Evolutionary conservation across 2,113 vertebrate genomes (phyloP).

Genomic region (Apaloderma vittatum): DNA sequence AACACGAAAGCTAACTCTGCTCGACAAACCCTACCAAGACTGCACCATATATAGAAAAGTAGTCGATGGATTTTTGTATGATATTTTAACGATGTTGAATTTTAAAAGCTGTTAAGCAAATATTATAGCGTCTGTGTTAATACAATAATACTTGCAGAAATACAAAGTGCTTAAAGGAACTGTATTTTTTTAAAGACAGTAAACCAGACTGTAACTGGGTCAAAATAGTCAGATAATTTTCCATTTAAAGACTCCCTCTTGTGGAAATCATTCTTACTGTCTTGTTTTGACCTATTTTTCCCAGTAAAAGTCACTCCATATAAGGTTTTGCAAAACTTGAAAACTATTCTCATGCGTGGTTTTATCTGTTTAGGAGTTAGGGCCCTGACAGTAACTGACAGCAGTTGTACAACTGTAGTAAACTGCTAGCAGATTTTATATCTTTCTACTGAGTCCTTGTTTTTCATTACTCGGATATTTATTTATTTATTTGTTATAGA

Average conservation of each 20-base stretch:
- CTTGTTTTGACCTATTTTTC: slow-evolving; percentile 49
- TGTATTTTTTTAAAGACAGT: not conserved
- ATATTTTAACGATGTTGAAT: not conserved
- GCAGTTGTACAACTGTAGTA: not conserved
- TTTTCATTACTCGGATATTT: not conserved
- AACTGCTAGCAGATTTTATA: not conserved
- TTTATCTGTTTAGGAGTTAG: not conserved
- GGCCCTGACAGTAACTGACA: not conserved
- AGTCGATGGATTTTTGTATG: rapidly evolving
- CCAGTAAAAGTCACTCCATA: slow-evolving; percentile 29
- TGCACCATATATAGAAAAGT: rapidly evolving
- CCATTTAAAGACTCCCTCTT: slow-evolving; percentile 42
- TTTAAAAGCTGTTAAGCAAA: not conserved
- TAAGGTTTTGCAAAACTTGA: not conserved
- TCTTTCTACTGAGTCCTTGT: not conserved
- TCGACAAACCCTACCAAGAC: not conserved
- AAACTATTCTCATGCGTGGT: rapidly evolving
- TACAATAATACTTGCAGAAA: not conserved
- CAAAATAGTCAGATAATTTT: slow-evolving; percentile 14
- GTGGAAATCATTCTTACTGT: slow-evolving; percentile 46
- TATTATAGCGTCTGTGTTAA: not conserved
- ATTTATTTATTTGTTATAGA: not conserved
- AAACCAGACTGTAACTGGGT: not conserved
- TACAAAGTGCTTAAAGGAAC: not conserved
- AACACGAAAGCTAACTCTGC: rapidly evolving